Base-by-base conservation (phyloP, 1,140 invertebrate genomes). In the Calycopis cecrops region DNA sequence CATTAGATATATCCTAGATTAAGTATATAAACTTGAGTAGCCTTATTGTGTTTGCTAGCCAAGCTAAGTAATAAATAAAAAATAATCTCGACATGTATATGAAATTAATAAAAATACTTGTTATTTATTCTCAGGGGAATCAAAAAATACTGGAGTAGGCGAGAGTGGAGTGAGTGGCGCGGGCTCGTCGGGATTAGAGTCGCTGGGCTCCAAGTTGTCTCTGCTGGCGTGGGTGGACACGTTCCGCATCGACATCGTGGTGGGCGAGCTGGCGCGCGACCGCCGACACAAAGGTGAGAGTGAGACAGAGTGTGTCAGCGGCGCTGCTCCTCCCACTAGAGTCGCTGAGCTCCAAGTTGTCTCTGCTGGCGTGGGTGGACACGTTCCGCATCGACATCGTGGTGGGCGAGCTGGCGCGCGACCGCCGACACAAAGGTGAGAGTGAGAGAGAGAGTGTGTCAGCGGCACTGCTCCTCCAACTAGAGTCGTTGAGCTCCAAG, bases 171-270 rank as follows among this genome's bases (percentile, higher is more conserved):
- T 64, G 3, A 90, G 68, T 1, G 61, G 61, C 0, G 67, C 59
- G 4, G 52, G 60, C 73, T 86, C 56, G 3, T 72, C 76, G 6
- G 92, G 93, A 3, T 88, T 97, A 59, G 95, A 97, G 69, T 96
- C 95, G 51, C 92, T 97, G 71, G 97, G 96, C 6, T 96, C 96
- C 6, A 97, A 97, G 86, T 87, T 98, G 33, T 96, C 95, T 9
- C 87, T 98, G n/a, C 92, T 95, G 54, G 95, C 93, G 10, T 92
- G 91, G 67, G 93, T 98, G 80, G 95, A 97, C 62, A 91, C 92
- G 1, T 93, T 99, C 86, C 92, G 95, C 59, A 96, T 98, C 55
- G 96, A 98, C 77, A 98, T 99, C 75, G 96, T 98, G 14, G 97
- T 98, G 54, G 95, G 94, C 69, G 94, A 96, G 81, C 92, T 92